Conservation (phyloP, 2,113 vertebrate genomes). For the Notothenia rossii region DNA sequence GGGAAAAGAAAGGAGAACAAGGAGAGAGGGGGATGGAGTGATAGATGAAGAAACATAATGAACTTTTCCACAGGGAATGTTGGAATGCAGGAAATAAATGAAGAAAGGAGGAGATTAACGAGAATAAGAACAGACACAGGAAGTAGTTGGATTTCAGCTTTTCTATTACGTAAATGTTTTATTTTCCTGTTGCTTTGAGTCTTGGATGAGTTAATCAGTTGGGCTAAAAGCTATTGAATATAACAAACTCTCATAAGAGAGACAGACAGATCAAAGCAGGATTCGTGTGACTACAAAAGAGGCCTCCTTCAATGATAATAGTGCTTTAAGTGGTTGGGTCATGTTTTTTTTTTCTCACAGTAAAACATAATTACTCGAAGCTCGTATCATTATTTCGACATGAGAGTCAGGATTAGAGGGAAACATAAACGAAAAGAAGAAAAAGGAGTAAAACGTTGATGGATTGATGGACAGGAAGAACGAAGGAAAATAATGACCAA, state of each 20-base stretch:
- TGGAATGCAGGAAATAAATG: background rate
- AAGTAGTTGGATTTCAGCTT: slow-evolving; percentile 23
- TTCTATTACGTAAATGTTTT: slow-evolving; percentile 27
- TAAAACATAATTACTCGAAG: slow-evolving; percentile 36
- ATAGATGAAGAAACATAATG: slow-evolving; percentile 5
- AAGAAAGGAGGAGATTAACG: background rate
- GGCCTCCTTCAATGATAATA: slow-evolving; percentile 27
- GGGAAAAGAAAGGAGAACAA: slow-evolving; percentile 17
- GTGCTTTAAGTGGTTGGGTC: slow-evolving; percentile 17
- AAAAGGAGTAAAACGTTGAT: background rate
- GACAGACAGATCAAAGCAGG: slow-evolving; percentile 10
- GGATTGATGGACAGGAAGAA: background rate
- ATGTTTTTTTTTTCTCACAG: slow-evolving; percentile 28
- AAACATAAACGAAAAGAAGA: background rate
- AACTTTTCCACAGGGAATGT: slow-evolving; percentile 14
- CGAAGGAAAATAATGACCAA: slow-evolving; percentile 8
- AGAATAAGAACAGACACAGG: slow-evolving; percentile 4
- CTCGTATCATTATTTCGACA: slow-evolving; percentile 20
- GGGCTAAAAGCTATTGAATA: slow-evolving; percentile 29
- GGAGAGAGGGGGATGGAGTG: background rate
- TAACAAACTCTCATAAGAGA: slow-evolving; percentile 11
- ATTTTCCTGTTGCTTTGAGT: slow-evolving; percentile 42
- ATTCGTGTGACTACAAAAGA: slow-evolving; percentile 39
- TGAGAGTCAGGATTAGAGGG: background rate
- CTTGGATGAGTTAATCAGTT: slow-evolving; percentile 30